Evolutionary conservation across 2,113 vertebrate genomes (phyloP).

Genomic region (Clupea harengus): DNA sequence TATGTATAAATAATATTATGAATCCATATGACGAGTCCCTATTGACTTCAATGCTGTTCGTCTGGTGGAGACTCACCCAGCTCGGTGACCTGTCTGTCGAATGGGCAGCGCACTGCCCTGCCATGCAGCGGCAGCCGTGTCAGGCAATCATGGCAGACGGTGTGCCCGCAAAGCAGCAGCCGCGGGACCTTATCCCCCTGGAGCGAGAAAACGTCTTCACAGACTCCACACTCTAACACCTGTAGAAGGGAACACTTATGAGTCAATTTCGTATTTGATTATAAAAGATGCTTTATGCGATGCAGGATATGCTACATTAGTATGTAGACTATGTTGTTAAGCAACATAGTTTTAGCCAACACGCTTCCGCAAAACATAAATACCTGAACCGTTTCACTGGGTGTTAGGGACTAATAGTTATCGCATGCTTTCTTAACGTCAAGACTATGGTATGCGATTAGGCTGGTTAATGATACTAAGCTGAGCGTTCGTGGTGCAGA

Average conservation of each 20-base stretch:
- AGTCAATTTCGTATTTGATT: slow-evolving; percentile 2
- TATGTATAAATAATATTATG: background rate
- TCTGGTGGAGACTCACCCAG: slow-evolving; percentile 75
- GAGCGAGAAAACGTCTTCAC: slow-evolving; percentile 96
- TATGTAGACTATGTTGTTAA: no score
- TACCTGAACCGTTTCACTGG: background rate
- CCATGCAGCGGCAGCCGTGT: slow-evolving; percentile 93
- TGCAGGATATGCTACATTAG: no score
- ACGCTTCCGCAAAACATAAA: no score
- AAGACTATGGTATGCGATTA: background rate
- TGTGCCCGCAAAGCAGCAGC: slow-evolving; percentile 92
- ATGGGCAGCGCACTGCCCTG: slow-evolving; percentile 92
- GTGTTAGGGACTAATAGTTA: background rate
- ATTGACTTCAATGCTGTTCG: background rate
- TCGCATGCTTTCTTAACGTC: background rate
- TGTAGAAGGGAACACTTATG: slow-evolving; percentile 41
- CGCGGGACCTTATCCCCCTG: slow-evolving; percentile 97
- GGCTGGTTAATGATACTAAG: background rate
- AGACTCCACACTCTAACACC: slow-evolving; percentile 97
- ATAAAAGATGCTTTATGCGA: background rate
- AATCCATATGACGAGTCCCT: background rate
- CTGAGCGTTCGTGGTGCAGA: background rate
- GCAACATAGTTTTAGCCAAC: no score
- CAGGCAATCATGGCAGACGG: slow-evolving; percentile 94
- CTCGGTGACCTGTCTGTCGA: slow-evolving; percentile 95